Conservation (phyloP, 2,888 invertebrate genomes). For the Phalera bucephala region DNA sequence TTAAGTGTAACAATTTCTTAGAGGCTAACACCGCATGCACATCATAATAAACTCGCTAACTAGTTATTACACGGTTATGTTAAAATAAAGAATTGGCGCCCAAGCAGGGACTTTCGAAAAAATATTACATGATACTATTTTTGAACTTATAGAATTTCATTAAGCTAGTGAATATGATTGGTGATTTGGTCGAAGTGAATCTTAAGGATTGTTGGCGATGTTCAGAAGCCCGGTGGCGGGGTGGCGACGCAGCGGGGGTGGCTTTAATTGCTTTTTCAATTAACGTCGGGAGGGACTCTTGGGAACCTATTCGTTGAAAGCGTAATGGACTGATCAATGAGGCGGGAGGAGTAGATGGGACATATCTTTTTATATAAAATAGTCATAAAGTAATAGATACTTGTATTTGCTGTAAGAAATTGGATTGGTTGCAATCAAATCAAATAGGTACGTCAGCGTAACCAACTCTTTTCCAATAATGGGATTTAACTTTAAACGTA, state of each 20-base stretch:
- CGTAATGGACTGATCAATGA: conserved; percentile 56
- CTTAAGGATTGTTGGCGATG: conserved; percentile 33
- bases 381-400: too few relatives aligned
- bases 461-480: too few relatives aligned
- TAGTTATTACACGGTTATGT: too few relatives aligned
- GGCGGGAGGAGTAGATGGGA: conserved; percentile 22
- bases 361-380: too few relatives aligned
- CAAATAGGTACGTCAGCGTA: too few relatives aligned
- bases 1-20: too few relatives aligned
- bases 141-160: conserved; percentile 30
- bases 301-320: conserved; percentile 45
- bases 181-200: conserved; percentile 22
- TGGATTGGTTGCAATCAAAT: too few relatives aligned
- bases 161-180: conserved; percentile 40
- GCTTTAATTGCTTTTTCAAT: conserved; percentile 76
- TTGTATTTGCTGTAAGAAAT: too few relatives aligned
- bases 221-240: conserved; percentile 24
- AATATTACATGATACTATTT: conserved; percentile 6
- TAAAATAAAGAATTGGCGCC: too few relatives aligned
- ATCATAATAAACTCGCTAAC: too few relatives aligned
- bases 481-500: too few relatives aligned
- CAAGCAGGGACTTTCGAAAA: conserved; percentile 1
- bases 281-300: conserved; percentile 49
- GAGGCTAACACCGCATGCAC: too few relatives aligned
- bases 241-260: conserved; percentile 24